Evolutionary conservation across 2,888 invertebrate species (phyloP).

Genomic region (Phanerotoma sp.): DNA sequence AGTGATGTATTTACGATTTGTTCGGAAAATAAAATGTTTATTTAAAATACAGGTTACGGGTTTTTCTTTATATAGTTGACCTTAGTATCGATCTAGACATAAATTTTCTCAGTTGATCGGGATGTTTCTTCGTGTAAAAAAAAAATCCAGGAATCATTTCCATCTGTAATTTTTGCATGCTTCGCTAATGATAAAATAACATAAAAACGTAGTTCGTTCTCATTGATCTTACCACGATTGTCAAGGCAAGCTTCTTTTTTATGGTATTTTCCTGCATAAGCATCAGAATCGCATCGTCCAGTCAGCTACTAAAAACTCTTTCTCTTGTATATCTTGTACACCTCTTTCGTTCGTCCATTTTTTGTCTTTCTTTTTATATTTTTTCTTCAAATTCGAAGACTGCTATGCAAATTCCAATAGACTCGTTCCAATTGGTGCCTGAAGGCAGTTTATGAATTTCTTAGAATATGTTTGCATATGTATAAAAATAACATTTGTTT

Average conservation of each 20-base stretch:
- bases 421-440: background rate
- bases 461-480: slow-evolving; percentile 3
- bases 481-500: slow-evolving; percentile 5
- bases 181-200: background rate
- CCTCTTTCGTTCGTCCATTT: background rate
- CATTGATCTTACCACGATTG: slow-evolving; percentile 1
- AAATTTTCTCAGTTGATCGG: no score
- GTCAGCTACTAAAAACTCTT: no score
- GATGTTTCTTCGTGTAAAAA: no score
- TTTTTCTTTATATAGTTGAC: no score
- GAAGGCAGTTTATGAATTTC: background rate
- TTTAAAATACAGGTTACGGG: no score
- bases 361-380: background rate
- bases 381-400: no score
- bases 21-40: no score
- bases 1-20: no score
- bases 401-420: no score
- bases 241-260: slow-evolving; percentile 16
- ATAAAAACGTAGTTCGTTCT: background rate
- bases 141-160: background rate
- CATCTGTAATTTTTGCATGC: background rate
- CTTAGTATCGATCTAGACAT: no score
- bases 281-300: background rate
- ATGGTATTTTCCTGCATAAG: background rate
- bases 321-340: background rate